Evolutionary conservation across 2,888 invertebrate species (phyloP).

Genomic region (Oxycera nigricornis): DNA sequence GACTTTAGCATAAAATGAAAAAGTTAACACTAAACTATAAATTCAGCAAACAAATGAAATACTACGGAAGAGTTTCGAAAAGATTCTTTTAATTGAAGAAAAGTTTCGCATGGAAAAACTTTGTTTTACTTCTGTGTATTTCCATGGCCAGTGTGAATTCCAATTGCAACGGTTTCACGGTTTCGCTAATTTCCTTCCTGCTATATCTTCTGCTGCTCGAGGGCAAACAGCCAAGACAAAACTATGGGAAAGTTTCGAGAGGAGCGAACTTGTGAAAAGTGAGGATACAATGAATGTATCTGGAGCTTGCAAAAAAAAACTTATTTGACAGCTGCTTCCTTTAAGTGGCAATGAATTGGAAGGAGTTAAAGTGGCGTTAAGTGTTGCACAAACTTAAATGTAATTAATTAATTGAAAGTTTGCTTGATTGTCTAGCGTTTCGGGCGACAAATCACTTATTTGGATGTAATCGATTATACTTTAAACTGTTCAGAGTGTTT

Average conservation of each 20-base stretch:
- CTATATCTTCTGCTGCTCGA: background rate
- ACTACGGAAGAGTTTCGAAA: background rate
- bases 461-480: no score
- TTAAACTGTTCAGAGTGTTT: no score
- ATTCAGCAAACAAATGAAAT: background rate
- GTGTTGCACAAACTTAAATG: conserved; percentile 1
- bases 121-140: background rate
- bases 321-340: conserved; percentile 7
- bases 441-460: no score
- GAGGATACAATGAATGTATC: background rate
- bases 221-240: background rate
- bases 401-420: conserved; percentile 18
- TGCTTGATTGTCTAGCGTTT: background rate
- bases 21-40: background rate
- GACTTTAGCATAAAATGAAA: no score
- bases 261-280: background rate
- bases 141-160: background rate
- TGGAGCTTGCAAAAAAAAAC: background rate
- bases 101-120: background rate
- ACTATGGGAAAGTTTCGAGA: background rate
- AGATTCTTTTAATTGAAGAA: background rate
- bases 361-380: background rate
- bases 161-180: background rate
- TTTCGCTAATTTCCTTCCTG: background rate
- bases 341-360: background rate